Percentiles rank a stretch among this genome's conserved stretches.
Evolutionary conservation across 2,888 invertebrate species (phyloP).

Genomic region (Drosophila bunnanda): DNA sequence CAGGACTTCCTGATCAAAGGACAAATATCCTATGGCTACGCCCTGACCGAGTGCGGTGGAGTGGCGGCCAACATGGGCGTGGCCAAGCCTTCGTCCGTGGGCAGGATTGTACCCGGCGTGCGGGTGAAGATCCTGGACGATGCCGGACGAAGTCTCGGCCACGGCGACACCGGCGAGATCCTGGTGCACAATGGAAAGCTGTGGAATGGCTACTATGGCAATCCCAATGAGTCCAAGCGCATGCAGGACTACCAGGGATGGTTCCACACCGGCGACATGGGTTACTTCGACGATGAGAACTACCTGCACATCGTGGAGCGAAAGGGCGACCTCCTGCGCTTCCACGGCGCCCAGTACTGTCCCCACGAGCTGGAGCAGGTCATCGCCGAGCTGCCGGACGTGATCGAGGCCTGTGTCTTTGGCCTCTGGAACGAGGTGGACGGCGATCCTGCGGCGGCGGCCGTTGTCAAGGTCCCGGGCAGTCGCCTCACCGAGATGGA

Average conservation of each 20-base stretch:
- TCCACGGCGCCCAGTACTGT: constrained; percentile 80
- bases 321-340: constrained; percentile 79
- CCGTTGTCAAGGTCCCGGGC: constrained; percentile 71
- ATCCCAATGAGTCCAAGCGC: constrained; percentile 76
- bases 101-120: constrained; percentile 72
- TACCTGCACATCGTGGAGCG: constrained; percentile 79
- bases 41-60: constrained; percentile 79
- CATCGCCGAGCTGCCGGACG: constrained; percentile 77
- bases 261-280: constrained; percentile 83
- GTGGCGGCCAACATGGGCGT: constrained; percentile 76
- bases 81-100: constrained; percentile 74
- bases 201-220: constrained; percentile 83
- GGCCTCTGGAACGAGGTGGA: constrained; percentile 80
- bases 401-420: constrained; percentile 80
- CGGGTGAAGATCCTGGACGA: constrained; percentile 80
- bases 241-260: constrained; percentile 82
- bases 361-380: constrained; percentile 82
- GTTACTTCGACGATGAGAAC: constrained; percentile 83
- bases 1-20: constrained; percentile 72
- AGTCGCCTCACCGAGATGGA: constrained; percentile 77
- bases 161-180: constrained; percentile 81
- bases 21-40: constrained; percentile 77
- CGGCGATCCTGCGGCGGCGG: constrained; percentile 82
- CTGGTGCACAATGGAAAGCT: constrained; percentile 68
- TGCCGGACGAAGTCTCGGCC: constrained; percentile 72